These are phyloP conservation scores for Lamprotornis superbus DNA, from an alignment of 2,113 vertebrate species.

Conservation along the genomic window DNA sequence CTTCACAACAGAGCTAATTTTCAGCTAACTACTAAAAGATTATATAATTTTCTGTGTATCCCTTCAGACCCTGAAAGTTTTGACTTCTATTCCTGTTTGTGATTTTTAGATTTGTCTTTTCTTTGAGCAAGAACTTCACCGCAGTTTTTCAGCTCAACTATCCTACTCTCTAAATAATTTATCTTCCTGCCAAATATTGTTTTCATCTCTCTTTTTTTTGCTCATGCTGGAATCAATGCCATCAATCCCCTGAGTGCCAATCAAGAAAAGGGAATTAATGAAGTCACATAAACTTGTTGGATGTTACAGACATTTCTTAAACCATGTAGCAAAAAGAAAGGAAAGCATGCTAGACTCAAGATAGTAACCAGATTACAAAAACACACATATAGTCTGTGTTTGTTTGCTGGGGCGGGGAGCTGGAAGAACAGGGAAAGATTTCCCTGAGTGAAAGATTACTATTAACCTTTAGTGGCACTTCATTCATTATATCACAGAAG, in stretches of 20 bases:
- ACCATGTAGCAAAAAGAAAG: neutral
- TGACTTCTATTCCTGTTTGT: neutral
- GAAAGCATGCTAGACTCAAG: neutral
- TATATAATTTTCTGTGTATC: neutral
- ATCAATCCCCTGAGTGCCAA: neutral
- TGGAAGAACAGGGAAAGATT: neutral
- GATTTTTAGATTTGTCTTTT: slow-evolving; percentile 2
- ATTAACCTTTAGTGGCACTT: neutral
- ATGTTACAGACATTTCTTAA: neutral
- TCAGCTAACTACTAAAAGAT: neutral
- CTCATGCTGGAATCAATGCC: neutral
- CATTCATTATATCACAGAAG: neutral
- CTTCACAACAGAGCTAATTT: neutral
- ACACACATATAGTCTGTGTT: neutral
- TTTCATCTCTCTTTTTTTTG: neutral
- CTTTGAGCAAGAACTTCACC: neutral
- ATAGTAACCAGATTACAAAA: neutral
- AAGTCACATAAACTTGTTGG: neutral
- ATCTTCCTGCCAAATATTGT: neutral
- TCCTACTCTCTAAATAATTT: neutral
- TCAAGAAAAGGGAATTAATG: neutral
- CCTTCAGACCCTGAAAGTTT: neutral
- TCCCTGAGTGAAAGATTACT: neutral
- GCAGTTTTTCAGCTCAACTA: neutral
- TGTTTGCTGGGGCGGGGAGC: neutral